Conservation (phyloP, 2,797 vertebrate genomes). For the Yasuhikotakia modesta region DNA sequence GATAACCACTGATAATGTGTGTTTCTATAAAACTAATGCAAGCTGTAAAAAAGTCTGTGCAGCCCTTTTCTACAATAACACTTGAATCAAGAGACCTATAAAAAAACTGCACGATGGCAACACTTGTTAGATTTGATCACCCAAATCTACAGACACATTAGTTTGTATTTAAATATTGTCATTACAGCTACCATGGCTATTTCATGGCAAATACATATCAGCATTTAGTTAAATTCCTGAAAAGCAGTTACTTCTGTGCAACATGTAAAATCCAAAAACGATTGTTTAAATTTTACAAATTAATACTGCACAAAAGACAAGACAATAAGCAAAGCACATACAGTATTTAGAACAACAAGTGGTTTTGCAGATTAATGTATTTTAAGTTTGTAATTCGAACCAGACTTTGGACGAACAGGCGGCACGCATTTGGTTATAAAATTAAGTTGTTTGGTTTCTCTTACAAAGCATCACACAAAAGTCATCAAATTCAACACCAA, state of each 20-base stretch:
- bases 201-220: no score
- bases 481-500: slow-evolving; percentile 22
- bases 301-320: not conserved
- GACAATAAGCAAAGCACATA: not conserved
- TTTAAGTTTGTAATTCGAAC: not conserved
- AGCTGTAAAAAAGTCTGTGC: not conserved
- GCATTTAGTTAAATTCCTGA: no score
- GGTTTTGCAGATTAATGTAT: not conserved
- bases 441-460: not conserved
- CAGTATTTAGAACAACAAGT: not conserved
- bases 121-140: no score
- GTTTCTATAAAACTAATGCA: not conserved
- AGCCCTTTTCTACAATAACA: not conserved
- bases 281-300: not conserved
- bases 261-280: no score
- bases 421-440: not conserved
- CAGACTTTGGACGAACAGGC: not conserved
- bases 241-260: no score
- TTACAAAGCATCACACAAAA: slow-evolving; percentile 13
- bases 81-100: not conserved
- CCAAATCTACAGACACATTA: not conserved
- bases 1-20: not conserved
- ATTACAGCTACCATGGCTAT: no score
- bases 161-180: no score
- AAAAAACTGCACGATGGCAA: not conserved